Base-by-base conservation (phyloP, 2,113 vertebrate genomes). In the Heterotis niloticus region DNA sequence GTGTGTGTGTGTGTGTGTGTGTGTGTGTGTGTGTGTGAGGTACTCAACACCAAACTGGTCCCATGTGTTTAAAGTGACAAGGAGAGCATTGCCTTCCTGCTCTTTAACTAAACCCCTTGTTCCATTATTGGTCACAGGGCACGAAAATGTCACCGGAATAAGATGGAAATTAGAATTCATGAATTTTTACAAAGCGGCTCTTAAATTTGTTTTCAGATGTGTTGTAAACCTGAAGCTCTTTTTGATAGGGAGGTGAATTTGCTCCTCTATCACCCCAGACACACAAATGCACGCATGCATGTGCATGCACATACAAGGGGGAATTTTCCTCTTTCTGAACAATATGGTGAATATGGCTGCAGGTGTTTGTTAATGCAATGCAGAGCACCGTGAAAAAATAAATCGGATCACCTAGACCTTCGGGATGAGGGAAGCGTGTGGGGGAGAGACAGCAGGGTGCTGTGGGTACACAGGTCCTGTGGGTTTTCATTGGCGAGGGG, bases 401-500 rank as follows among this genome's bases (percentile, higher is more conserved):
- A 89, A 92, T 89, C 84, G 81, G 79, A 84, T 89, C 88, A 91
- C 88, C 74, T 88, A 86, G 82, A 87, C 85, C 80, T 77, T 87
- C 84, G 84, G 80, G 74, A 76, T 18, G 60, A 17, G 1, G 13
- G 20, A 2, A 44, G 24, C 1, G 24, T 18, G 23, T 12, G 23
- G 12, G 17, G 26, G 52, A 26, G 17, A 4, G 64, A 24, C 51
- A 57, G 54, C 5, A 75, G 80, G 80, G 81, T 77, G 80, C 82
- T 60, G 65, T 64, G 77, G 78, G 64, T 69, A 75, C 5, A 65
- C 72, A 77, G 81, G 77, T 77, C 78, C 81, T 67, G 77, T 79
- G 70, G 85, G 83, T 68, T 85, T 84, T 84, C 65, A 66, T 60
- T 28, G 16, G 66, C 79, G 67, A 69, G 68, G 75, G 78, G 79